A percentile compares a stretch with the other conserved stretches of the same genome.
phyloP scores from a whole-genome alignment of 1,140 invertebrate species.

The Carcinoscorpius rotundicauda region DNA sequence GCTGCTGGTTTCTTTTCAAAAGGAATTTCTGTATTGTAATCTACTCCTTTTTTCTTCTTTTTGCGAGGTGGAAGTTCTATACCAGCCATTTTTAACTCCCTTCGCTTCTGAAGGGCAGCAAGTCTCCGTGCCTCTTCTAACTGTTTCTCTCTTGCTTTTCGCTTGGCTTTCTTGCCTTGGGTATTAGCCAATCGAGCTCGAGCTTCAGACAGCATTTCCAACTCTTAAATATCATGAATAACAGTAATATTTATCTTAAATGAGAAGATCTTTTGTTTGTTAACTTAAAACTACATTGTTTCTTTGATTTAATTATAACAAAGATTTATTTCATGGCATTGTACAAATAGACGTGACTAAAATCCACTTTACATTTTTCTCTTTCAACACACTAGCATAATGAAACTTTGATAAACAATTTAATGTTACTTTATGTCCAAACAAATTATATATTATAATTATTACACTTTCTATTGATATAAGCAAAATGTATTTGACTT shows the following conservation, averaged over 20 bases:
- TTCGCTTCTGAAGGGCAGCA: slow-evolving; percentile 88
- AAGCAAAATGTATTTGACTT: too few species aligned
- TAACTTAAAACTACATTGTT: too few species aligned
- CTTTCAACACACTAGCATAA: too few species aligned
- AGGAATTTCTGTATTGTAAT: slow-evolving; percentile 96
- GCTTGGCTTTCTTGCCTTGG: slow-evolving; percentile 97
- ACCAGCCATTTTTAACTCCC: slow-evolving; percentile 95
- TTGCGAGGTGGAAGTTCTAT: slow-evolving; percentile 57
- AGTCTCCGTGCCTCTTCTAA: slow-evolving; percentile 92
- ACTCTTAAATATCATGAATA: slow-evolving; percentile 42
- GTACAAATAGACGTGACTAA: too few species aligned
- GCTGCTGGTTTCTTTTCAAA: slow-evolving; percentile 86
- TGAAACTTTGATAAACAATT: too few species aligned
- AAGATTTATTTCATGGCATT: too few species aligned
- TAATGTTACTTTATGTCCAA: too few species aligned
- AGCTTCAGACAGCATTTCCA: slow-evolving; percentile 99
- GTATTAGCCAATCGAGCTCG: slow-evolving; percentile 96
- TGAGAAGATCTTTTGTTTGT: too few species aligned
- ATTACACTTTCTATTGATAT: too few species aligned
- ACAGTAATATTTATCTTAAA: background rate
- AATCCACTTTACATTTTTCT: too few species aligned
- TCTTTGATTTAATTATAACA: too few species aligned
- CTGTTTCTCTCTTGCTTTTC: slow-evolving; percentile 97
- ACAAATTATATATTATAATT: too few species aligned
- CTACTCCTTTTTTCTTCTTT: slow-evolving; percentile 70